phyloP scores from a whole-genome alignment of 2,888 invertebrate species.

The Apodemia duryi region DNA sequence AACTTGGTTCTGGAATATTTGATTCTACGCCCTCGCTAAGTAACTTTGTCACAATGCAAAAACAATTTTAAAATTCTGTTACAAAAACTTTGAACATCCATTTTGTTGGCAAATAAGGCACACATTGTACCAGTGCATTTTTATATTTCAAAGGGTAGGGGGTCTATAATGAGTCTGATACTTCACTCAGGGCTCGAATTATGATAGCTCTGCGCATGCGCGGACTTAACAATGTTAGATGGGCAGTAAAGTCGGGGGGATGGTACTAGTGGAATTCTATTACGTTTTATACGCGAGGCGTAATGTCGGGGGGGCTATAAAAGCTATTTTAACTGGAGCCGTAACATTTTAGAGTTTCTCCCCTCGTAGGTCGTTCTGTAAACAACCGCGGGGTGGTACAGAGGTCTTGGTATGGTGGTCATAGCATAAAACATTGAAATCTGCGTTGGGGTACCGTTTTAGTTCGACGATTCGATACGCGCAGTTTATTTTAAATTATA shows the following conservation, averaged over 20 bases:
- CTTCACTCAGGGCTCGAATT: constrained; percentile 34
- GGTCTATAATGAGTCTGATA: constrained; percentile 8
- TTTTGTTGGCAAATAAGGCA: neutral
- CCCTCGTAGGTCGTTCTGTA: constrained; percentile 33
- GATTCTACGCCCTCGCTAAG: neutral
- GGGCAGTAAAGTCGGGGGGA: constrained; percentile 52
- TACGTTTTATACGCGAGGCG: constrained; percentile 72
- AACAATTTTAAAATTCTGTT: neutral
- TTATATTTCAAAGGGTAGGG: neutral
- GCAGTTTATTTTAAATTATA: constrained; percentile 75
- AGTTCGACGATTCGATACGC: constrained; percentile 68
- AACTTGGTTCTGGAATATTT: too few species aligned
- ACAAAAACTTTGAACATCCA: neutral
- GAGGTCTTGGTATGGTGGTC: constrained; percentile 39
- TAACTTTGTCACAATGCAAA: neutral
- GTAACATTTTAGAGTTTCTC: constrained; percentile 45
- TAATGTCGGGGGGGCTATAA: constrained; percentile 60
- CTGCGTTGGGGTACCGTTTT: constrained; percentile 50
- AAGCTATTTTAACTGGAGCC: constrained; percentile 62
- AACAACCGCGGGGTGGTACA: constrained; percentile 29
- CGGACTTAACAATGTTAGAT: constrained; percentile 66
- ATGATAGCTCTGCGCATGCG: constrained; percentile 61
- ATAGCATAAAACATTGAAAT: constrained; percentile 59
- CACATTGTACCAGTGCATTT: neutral
- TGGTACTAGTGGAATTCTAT: constrained; percentile 72